Conservation (phyloP, 2,113 vertebrate species). For the Xiphias gladius region DNA sequence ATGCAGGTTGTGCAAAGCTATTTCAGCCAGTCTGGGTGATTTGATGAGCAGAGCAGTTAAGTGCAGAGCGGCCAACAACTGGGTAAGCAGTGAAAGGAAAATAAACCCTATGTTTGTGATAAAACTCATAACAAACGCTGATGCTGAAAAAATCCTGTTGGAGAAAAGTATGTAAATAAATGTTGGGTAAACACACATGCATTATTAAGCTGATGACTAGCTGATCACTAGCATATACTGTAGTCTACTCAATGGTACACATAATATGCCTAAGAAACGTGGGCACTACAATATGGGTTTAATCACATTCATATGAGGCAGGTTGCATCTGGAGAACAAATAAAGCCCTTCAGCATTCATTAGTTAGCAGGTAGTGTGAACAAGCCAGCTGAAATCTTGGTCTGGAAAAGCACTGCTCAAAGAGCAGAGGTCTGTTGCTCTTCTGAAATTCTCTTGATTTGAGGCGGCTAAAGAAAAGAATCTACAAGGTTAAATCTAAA, state of each 20-base stretch:
- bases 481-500: not conserved
- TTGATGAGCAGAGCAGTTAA: not conserved
- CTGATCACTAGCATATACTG: not conserved
- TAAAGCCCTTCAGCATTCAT: constrained; percentile 22
- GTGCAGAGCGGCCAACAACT: not conserved
- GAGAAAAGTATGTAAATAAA: not conserved
- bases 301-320: not conserved
- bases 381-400: not conserved
- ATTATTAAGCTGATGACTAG: not conserved
- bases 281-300: not conserved
- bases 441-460: not conserved
- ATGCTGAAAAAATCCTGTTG: not conserved
- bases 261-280: not conserved
- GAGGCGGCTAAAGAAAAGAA: not conserved
- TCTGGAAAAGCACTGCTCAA: not conserved
- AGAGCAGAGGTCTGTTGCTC: not conserved
- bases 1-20: constrained; percentile 18
- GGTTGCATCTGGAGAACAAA: not conserved
- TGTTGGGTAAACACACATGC: no score
- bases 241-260: not conserved
- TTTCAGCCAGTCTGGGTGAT: not conserved
- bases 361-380: not conserved
- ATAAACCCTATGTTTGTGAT: not conserved
- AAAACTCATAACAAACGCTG: not conserved
- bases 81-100: not conserved